phyloP scores from a whole-genome alignment of 2,113 vertebrate species.

The Melanocharis versteri region DNA sequence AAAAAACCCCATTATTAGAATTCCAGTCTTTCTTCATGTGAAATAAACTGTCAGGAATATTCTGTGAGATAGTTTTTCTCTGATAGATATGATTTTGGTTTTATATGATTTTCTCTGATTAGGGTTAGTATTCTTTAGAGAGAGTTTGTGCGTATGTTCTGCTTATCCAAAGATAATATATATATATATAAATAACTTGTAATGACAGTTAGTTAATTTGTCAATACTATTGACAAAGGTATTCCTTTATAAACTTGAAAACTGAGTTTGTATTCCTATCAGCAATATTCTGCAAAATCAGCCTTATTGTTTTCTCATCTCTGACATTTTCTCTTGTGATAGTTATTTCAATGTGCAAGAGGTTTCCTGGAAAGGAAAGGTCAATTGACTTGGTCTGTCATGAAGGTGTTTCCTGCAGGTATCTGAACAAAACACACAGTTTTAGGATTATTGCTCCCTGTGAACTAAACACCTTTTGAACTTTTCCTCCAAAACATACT shows the following conservation, averaged over 20 bases:
- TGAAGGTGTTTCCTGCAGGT: not conserved
- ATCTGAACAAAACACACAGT: not conserved
- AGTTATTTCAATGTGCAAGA: not conserved
- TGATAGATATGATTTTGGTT: not conserved
- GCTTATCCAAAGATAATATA: not conserved
- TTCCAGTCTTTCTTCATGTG: not conserved
- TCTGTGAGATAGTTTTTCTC: not conserved
- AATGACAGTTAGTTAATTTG: not conserved
- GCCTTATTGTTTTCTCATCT: not conserved
- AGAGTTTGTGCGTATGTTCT: not conserved
- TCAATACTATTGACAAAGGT: not conserved
- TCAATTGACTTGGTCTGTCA: not conserved
- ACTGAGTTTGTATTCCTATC: not conserved
- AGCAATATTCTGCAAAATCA: not conserved
- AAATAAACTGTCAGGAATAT: not conserved
- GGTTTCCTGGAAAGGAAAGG: not conserved
- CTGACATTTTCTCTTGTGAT: not conserved
- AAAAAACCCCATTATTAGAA: not conserved
- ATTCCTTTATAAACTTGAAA: not conserved
- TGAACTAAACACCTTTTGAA: not conserved
- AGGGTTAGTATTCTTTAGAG: not conserved
- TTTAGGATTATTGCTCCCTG: not conserved
- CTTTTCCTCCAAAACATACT: not conserved
- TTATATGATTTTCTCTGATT: not conserved
- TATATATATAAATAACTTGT: not conserved